A percentile compares a stretch with the other conserved stretches of the same genome.
Evolutionary conservation across 2,797 vertebrate genomes (phyloP).

Genomic region (Eulemur coronatus): DNA sequence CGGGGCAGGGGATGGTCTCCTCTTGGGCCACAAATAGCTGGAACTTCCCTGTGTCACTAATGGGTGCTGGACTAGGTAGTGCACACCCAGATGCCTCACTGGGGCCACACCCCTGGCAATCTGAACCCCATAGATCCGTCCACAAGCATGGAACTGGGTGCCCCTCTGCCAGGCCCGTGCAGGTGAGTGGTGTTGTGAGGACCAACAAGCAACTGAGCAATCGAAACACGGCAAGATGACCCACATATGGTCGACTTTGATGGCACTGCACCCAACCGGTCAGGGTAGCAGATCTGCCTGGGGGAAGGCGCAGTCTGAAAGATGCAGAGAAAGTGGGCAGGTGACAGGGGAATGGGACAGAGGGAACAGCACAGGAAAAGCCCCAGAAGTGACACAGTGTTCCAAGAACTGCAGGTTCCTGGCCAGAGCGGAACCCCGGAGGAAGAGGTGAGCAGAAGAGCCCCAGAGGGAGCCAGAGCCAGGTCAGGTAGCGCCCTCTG

Average conservation of each 20-base stretch:
- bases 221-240: neutral
- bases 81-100: neutral
- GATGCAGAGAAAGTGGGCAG: neutral
- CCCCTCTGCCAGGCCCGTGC: neutral
- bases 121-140: neutral
- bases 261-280: neutral
- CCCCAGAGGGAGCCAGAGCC: neutral
- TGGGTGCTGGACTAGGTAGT: too few species aligned
- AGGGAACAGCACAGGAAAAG: neutral
- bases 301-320: neutral
- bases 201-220: neutral
- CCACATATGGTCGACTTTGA: neutral
- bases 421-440: neutral
- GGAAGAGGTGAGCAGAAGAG: neutral
- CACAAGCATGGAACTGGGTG: neutral
- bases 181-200: neutral
- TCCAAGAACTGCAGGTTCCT: neutral
- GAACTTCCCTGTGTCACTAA: neutral
- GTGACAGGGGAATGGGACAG: neutral
- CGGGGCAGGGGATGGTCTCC: neutral
- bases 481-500: neutral
- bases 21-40: neutral
- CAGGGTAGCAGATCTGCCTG: neutral
- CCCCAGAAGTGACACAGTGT: neutral
- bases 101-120: neutral